Percentiles rank a stretch among this genome's conserved stretches.
Conservation (phyloP, 2,113 vertebrate genomes). For the Spilogale gracilis region DNA sequence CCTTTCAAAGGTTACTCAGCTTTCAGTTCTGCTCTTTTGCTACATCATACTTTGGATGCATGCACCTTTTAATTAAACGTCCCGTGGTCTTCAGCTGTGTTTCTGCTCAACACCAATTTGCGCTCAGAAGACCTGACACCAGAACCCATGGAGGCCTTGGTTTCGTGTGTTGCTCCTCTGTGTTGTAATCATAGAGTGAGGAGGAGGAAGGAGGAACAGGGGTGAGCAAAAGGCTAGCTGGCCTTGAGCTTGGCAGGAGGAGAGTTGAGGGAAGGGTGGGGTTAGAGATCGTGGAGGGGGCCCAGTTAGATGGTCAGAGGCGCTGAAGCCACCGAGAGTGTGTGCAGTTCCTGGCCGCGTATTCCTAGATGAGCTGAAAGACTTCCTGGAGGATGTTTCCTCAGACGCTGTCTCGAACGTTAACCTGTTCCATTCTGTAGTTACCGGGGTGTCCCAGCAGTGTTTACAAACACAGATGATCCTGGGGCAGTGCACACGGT, state of each 20-base stretch:
- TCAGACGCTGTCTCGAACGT: not conserved
- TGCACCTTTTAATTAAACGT: not conserved
- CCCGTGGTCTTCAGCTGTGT: not conserved
- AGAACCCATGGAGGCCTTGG: not conserved
- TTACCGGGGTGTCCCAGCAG: not conserved
- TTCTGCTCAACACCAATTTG: not conserved
- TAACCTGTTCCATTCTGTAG: not conserved
- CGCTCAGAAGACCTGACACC: not conserved
- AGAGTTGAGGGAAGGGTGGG: not conserved
- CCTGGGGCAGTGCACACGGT: not conserved
- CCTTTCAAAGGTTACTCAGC: not conserved
- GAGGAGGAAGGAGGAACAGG: not conserved
- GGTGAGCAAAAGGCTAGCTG: not conserved
- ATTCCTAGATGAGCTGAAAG: not conserved
- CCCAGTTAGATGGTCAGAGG: not conserved
- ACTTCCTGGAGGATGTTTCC: not conserved
- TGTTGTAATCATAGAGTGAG: not conserved
- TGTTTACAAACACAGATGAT: conserved; percentile 5
- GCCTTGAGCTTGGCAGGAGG: not conserved
- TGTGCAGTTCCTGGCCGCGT: not conserved
- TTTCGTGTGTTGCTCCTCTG: not conserved
- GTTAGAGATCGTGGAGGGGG: not conserved
- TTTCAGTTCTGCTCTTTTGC: not conserved
- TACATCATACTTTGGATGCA: not conserved
- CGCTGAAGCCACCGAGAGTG: not conserved